A percentile compares a stretch with the other conserved stretches of the same genome.
These are phyloP conservation scores for Napeogenes sylphis DNA, from an alignment of 2,888 invertebrate species.

Conservation along the genomic window DNA sequence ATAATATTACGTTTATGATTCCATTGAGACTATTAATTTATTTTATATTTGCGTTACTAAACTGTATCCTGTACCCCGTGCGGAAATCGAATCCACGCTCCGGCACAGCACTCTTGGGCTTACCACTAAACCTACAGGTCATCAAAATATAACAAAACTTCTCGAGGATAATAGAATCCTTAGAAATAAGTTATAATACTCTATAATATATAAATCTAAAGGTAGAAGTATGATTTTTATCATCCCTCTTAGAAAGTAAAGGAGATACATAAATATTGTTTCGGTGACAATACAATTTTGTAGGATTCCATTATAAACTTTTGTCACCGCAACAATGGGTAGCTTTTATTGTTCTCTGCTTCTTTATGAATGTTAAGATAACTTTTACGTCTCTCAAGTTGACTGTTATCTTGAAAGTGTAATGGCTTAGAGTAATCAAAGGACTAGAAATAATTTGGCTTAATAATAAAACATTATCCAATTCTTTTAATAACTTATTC, in stretches of 20 bases:
- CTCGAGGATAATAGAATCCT: no score
- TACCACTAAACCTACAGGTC: no score
- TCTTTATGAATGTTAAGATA: slow-evolving; percentile 6
- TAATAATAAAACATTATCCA: no score
- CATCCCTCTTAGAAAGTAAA: not conserved
- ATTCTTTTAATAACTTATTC: no score
- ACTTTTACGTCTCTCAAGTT: slow-evolving; percentile 6
- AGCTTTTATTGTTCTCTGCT: slow-evolving; percentile 6
- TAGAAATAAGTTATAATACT: not conserved
- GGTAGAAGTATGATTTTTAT: not conserved
- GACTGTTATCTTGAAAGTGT: slow-evolving; percentile 3
- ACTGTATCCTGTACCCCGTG: no score
- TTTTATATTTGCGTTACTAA: no score
- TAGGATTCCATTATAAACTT: slow-evolving; percentile 7
- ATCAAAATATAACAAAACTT: no score
- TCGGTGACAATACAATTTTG: slow-evolving; percentile 6
- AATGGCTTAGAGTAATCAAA: slow-evolving; percentile 7
- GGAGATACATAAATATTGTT: slow-evolving; percentile 8
- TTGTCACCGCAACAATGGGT: slow-evolving; percentile 4
- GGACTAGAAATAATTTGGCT: not conserved
- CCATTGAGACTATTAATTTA: no score
- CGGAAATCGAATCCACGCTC: no score
- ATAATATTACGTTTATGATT: no score
- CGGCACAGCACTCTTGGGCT: no score
- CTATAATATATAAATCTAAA: not conserved